Percentiles rank a stretch among this genome's conserved stretches.
phyloP scores from a whole-genome alignment of 2,113 vertebrate species.

The Mustelus asterias region DNA sequence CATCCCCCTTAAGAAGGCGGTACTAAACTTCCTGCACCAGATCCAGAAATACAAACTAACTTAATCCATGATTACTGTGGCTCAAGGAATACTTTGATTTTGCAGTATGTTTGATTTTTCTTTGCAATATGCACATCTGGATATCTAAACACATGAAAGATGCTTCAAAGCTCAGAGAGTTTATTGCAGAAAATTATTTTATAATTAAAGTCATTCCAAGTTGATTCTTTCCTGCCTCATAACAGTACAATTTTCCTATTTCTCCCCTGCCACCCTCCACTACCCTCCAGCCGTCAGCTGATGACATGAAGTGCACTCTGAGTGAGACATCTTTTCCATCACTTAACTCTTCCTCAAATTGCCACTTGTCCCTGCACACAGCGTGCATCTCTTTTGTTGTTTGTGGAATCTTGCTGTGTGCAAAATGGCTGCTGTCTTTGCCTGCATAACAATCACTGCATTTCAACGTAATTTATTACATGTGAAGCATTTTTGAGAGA shows the following conservation, averaged over 20 bases:
- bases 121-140: neutral
- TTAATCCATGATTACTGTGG: neutral
- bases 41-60: neutral
- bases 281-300: neutral
- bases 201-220: neutral
- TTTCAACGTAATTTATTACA: neutral
- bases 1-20: neutral
- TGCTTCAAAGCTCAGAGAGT: neutral
- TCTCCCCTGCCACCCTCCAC: neutral
- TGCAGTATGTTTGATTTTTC: neutral
- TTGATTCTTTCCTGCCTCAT: neutral
- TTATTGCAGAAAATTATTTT: neutral
- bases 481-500: neutral
- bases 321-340: neutral
- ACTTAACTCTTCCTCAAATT: neutral
- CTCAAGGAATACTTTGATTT: neutral
- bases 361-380: neutral
- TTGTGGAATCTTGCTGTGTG: neutral
- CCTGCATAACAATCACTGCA: neutral
- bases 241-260: neutral
- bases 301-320: neutral
- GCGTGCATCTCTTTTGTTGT: neutral
- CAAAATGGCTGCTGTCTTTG: neutral
- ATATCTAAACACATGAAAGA: neutral
- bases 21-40: neutral